These are phyloP conservation scores for Triplophysa siluroides DNA, from an alignment of 2,113 vertebrate species.

Conservation along the genomic window DNA sequence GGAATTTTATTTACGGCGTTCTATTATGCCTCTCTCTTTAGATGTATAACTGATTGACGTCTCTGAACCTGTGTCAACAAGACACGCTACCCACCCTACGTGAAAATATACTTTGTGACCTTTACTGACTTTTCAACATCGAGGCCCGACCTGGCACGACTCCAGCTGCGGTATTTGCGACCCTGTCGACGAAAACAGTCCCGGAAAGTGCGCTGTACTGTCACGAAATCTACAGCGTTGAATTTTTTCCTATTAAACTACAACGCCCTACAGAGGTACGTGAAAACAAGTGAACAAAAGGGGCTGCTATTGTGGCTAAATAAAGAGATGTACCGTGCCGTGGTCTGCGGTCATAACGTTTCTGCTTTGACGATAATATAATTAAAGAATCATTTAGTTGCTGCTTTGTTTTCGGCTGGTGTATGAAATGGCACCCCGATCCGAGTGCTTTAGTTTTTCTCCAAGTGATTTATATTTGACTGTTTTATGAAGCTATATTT, in stretches of 20 bases:
- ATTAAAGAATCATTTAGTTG: constrained; percentile 74
- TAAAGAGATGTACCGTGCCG: constrained; percentile 22
- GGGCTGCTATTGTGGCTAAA: constrained; percentile 6
- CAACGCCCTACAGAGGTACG: not conserved
- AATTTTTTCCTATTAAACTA: not conserved
- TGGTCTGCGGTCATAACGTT: constrained; percentile 24
- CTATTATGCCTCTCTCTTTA: not conserved
- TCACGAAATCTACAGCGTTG: constrained; percentile 11
- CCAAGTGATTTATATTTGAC: constrained; percentile 75
- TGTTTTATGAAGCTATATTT: constrained; percentile 70
- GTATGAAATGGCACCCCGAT: constrained; percentile 60
- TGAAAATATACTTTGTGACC: not conserved
- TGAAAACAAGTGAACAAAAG: constrained; percentile 48
- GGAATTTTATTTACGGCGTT: not conserved
- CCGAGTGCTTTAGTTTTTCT: not conserved
- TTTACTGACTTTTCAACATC: not conserved
- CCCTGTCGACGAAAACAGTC: not conserved
- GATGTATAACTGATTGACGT: not conserved
- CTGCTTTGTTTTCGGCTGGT: constrained; percentile 64
- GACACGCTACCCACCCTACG: not conserved
- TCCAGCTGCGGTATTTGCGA: constrained; percentile 3
- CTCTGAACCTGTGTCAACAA: constrained; percentile 15
- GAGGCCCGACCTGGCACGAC: constrained; percentile 5
- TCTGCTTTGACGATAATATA: constrained; percentile 70
- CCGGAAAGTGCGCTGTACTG: not conserved